Percentiles rank a stretch among this genome's conserved stretches.
These are phyloP conservation scores for Drosophila bocki DNA, from an alignment of 1,140 invertebrate genomes.

Conservation along the genomic window DNA sequence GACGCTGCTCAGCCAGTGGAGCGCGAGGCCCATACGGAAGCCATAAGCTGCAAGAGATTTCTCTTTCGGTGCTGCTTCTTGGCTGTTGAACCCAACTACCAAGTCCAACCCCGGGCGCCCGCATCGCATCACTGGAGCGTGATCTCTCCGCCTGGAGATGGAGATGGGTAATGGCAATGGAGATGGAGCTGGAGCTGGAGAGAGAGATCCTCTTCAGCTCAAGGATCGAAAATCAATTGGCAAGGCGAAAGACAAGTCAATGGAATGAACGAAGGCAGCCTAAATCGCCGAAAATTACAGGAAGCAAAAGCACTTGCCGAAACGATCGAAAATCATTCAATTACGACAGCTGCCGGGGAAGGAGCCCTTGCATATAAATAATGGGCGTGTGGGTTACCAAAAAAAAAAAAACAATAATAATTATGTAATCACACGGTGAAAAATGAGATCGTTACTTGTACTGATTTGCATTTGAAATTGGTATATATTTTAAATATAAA, in stretches of 20 bases:
- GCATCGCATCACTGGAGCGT: conserved; percentile 54
- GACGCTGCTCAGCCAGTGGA: conserved; percentile 60
- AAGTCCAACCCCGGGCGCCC: conserved; percentile 19
- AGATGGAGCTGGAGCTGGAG: not conserved
- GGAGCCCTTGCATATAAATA: conserved; percentile 43
- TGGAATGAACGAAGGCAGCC: conserved; percentile 4
- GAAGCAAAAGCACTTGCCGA: conserved; percentile 76
- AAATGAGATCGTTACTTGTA: conserved; percentile 16
- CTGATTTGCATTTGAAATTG: conserved; percentile 15
- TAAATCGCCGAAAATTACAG: conserved; percentile 77
- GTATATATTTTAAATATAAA: conserved; percentile 4
- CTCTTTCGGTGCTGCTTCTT: conserved; percentile 56
- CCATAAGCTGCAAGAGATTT: conserved; percentile 78
- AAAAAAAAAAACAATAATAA: conserved; percentile 27
- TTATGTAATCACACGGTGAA: conserved; percentile 35
- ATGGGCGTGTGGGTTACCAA: conserved; percentile 24
- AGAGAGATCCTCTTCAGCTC: conserved; percentile 18
- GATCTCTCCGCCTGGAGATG: conserved; percentile 42
- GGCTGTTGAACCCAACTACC: conserved; percentile 64
- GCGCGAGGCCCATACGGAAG: conserved; percentile 70
- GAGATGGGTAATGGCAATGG: conserved; percentile 9
- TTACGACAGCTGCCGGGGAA: conserved; percentile 55
- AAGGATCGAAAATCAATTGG: conserved; percentile 70
- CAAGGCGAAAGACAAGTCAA: conserved; percentile 8
- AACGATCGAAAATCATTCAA: conserved; percentile 79